These are phyloP conservation scores for Zoanthus sansibaricus DNA, from an alignment of 92 coral and sea anemone species.

Conservation along the genomic window DNA sequence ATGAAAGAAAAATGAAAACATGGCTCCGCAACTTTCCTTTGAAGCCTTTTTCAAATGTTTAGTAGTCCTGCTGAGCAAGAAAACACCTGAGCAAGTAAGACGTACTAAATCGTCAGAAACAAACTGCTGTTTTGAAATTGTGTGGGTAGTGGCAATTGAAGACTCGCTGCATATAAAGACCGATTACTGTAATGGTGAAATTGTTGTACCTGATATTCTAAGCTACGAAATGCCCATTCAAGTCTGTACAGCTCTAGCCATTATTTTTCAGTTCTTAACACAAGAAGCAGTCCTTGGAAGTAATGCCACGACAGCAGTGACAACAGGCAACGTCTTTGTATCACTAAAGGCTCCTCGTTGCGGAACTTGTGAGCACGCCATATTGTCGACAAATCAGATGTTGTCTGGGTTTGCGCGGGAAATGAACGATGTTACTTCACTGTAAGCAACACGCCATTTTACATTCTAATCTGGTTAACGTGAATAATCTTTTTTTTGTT, in stretches of 20 bases:
- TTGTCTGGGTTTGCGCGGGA: not conserved
- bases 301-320: not conserved
- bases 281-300: too few species aligned
- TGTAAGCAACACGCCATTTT: not conserved
- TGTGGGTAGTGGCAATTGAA: not conserved
- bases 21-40: too few species aligned
- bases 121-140: not conserved
- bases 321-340: not conserved
- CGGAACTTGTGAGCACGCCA: not conserved
- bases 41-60: too few species aligned
- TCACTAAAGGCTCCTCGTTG: not conserved
- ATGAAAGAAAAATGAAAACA: too few species aligned
- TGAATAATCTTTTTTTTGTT: not conserved
- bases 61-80: too few species aligned
- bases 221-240: not conserved
- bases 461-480: not conserved
- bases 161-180: too few species aligned
- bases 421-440: not conserved
- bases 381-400: not conserved
- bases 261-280: not conserved
- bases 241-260: not conserved
- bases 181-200: not conserved
- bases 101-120: not conserved
- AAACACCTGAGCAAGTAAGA: not conserved
- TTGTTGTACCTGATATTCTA: not conserved